Evolutionary conservation across 2,888 invertebrate genomes (phyloP).

Genomic region (Corythucha ciliata): DNA sequence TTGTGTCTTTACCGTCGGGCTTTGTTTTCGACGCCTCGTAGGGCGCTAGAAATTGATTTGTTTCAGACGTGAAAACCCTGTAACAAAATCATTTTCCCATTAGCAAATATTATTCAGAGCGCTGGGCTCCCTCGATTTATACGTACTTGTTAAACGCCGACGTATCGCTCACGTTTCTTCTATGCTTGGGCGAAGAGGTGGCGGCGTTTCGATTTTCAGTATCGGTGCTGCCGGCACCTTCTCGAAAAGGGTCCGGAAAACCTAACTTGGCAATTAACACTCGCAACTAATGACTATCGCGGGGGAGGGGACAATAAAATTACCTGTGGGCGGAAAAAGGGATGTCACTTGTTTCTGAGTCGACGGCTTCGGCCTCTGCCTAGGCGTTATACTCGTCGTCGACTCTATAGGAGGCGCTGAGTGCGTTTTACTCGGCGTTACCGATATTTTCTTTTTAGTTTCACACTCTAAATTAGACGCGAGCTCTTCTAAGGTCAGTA

Average conservation of each 20-base stretch:
- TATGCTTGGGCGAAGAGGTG: constrained; percentile 45
- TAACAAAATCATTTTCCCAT: constrained; percentile 29
- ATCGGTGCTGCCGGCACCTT: constrained; percentile 38
- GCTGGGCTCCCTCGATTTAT: not conserved
- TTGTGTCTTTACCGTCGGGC: constrained; percentile 16
- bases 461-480: constrained; percentile 62
- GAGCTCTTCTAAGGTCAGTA: constrained; percentile 55
- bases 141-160: constrained; percentile 69
- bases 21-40: constrained; percentile 53
- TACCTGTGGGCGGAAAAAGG: constrained; percentile 53
- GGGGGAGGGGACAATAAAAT: constrained; percentile 18
- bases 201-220: constrained; percentile 41
- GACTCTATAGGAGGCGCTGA: constrained; percentile 51
- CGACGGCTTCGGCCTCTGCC: constrained; percentile 62
- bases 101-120: not conserved
- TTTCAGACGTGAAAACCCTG: constrained; percentile 64
- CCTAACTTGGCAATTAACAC: constrained; percentile 37
- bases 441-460: constrained; percentile 44
- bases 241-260: constrained; percentile 63
- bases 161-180: constrained; percentile 75
- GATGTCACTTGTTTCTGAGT: constrained; percentile 29
- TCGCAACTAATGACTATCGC: not conserved
- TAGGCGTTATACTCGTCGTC: constrained; percentile 74
- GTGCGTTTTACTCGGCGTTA: constrained; percentile 44
- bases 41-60: constrained; percentile 62